Evolutionary conservation across 2,113 vertebrate species (phyloP), one percentile per base, ranked within the genome.

Genomic region (Hippocampus abdominalis): DNA sequence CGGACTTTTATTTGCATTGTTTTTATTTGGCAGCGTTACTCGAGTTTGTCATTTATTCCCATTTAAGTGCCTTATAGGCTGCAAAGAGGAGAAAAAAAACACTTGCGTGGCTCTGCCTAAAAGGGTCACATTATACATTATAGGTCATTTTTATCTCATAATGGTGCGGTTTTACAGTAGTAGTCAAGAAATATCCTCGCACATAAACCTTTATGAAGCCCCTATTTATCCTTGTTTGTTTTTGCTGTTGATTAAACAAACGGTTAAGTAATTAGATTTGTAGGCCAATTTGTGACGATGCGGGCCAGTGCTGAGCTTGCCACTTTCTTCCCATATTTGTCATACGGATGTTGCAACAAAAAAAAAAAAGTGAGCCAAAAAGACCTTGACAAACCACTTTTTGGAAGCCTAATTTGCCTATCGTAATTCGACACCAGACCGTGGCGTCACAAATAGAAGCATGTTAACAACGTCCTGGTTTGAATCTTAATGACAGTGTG

Each of bases 401-500:
- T 16, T 25, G 63, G 40, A 18, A 46, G 40, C 23, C 25, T 69
- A 70, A 21, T 73, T 72, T 79, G 64, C 76, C 73, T 65, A 71
- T 72, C 66, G 42, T 51, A 73, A 64, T 69, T 59, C 48, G 69
- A 56, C 27, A 61, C 46, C 71, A 72, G 66, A 69, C 74, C 66
- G 64, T 53, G 69, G 66, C 78, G 72, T 68, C 66, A 72, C 74
- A 69, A 74, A 80, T 84, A 81, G 68, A 80, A 79, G 46, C 40
- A 66, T 72, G 79, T 77, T 81, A 84, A 82, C 74, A 73, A 77
- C 71, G 75, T 64, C 64, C 69, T 15, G 62, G 60, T 82, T 84
- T 84, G 78, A 78, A 70, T 74, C 76, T 74, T 87, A 88, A 85
- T 87, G 79, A 89, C 76, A 87, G 87, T 85, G 81, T 89, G 62